These are phyloP conservation scores for Eulemur albifrons DNA, from an alignment of 2,797 vertebrate genomes.

Conservation along the genomic window DNA sequence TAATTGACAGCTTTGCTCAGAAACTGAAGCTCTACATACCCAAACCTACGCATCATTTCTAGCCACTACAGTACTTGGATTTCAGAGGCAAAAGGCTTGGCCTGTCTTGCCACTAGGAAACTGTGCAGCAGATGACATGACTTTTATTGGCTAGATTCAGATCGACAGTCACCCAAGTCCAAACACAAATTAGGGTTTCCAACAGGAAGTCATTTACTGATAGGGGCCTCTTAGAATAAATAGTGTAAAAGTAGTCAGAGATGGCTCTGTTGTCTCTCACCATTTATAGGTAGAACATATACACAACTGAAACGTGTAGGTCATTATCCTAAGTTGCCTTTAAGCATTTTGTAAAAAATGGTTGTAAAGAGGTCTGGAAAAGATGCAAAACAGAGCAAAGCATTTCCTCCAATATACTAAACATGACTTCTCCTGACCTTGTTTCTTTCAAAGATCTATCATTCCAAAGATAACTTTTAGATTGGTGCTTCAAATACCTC, in stretches of 20 bases:
- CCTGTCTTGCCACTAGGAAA: not conserved
- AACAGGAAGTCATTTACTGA: slow-evolving; percentile 18
- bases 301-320: not conserved
- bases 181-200: slow-evolving; percentile 48
- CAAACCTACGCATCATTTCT: not conserved
- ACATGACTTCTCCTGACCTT: not conserved
- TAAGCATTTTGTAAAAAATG: not conserved
- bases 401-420: not conserved
- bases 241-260: not conserved
- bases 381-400: not conserved
- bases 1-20: not conserved
- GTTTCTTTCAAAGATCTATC: not conserved
- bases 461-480: not conserved
- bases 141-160: not conserved
- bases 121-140: not conserved
- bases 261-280: not conserved
- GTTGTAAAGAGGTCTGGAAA: not conserved
- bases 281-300: not conserved
- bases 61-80: not conserved
- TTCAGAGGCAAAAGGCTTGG: not conserved
- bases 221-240: not conserved
- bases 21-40: not conserved
- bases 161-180: slow-evolving; percentile 10
- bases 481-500: not conserved
- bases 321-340: not conserved